Conservation (phyloP, 1,140 invertebrate genomes). For the Penaeus indicus region DNA sequence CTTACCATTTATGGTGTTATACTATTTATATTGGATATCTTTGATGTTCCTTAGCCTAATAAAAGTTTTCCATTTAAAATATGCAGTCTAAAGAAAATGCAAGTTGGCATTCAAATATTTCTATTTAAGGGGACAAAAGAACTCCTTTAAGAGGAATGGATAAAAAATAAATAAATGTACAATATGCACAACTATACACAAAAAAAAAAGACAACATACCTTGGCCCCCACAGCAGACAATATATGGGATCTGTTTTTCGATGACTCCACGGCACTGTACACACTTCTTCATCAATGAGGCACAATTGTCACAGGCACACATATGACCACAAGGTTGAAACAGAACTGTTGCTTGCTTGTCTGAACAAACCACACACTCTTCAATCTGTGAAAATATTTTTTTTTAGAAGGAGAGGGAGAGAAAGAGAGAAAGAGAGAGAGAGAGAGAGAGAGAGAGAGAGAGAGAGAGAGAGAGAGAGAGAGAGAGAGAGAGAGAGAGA, state of each 20-base stretch:
- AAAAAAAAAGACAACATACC: slow-evolving; percentile 36
- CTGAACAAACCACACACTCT: slow-evolving; percentile 96
- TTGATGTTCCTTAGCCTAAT: too few relatives aligned
- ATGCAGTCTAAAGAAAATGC: too few relatives aligned
- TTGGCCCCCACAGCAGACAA: slow-evolving; percentile 68
- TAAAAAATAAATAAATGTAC: background rate
- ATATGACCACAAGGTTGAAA: slow-evolving; percentile 96
- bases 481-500: too few relatives aligned
- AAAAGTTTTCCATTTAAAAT: too few relatives aligned
- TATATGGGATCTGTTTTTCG: slow-evolving; percentile 71
- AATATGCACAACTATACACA: background rate
- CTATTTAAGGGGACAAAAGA: too few relatives aligned
- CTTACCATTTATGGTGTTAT: too few relatives aligned
- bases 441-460: too few relatives aligned
- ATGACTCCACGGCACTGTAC: slow-evolving; percentile 92
- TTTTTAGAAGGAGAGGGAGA: slow-evolving; percentile 20
- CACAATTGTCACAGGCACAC: slow-evolving; percentile 93
- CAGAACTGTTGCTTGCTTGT: slow-evolving; percentile 89
- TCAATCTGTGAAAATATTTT: slow-evolving; percentile 80
- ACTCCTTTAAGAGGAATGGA: background rate
- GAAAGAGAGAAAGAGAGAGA: slow-evolving; percentile 1
- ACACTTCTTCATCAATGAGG: slow-evolving; percentile 96
- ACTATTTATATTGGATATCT: too few relatives aligned
- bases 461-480: too few relatives aligned
- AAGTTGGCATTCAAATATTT: too few relatives aligned